Evolutionary conservation across 2,113 vertebrate species (phyloP).

Genomic region (Nettapus auritus): DNA sequence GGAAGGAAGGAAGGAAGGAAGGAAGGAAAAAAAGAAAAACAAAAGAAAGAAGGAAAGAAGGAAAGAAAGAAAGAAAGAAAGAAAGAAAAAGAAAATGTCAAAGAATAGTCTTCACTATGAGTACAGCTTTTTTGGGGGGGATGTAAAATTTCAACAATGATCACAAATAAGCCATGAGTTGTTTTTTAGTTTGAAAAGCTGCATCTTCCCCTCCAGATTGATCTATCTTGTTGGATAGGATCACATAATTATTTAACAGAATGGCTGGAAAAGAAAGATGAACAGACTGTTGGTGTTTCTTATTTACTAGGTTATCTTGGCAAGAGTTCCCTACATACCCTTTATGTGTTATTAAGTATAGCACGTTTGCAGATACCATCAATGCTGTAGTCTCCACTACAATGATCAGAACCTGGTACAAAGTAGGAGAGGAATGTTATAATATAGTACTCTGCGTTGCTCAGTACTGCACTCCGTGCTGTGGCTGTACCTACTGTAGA

Average conservation of each 20-base stretch:
- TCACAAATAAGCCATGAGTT: not conserved
- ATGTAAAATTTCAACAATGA: not conserved
- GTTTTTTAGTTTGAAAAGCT: not conserved
- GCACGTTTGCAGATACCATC: not conserved
- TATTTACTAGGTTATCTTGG: not conserved
- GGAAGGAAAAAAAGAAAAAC: too few species aligned
- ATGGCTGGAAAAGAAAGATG: not conserved
- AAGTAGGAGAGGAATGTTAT: not conserved
- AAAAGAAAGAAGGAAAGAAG: too few species aligned
- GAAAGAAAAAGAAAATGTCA: too few species aligned
- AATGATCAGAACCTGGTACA: not conserved
- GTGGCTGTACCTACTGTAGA: not conserved
- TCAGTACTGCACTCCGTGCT: not conserved
- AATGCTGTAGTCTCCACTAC: not conserved
- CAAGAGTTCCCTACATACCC: not conserved
- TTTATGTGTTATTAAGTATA: not conserved
- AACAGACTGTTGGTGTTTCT: not conserved
- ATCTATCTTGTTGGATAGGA: not conserved
- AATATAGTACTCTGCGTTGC: not conserved
- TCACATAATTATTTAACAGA: not conserved
- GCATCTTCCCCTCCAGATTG: not conserved
- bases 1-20: too few species aligned
- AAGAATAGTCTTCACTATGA: not conserved
- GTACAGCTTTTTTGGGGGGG: not conserved
- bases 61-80: too few species aligned